These are phyloP conservation scores for Macrobrachium rosenbergii DNA, from an alignment of 1,140 invertebrate genomes.

Conservation along the genomic window DNA sequence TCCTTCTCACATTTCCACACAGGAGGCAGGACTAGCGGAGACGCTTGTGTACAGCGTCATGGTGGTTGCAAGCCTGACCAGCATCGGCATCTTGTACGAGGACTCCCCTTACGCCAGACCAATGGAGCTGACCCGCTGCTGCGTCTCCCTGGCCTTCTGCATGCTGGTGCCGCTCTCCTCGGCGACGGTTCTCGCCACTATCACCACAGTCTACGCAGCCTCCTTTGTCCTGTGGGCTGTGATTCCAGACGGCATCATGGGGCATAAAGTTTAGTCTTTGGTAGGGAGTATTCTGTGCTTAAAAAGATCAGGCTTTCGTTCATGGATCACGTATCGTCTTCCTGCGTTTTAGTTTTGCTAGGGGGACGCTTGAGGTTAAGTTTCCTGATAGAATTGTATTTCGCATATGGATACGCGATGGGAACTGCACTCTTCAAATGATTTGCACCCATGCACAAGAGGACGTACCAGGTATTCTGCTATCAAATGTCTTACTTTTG, in stretches of 20 bases:
- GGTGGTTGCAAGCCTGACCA: constrained; percentile 1
- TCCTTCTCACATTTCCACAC: not conserved
- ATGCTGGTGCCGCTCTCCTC: not conserved
- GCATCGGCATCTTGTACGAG: not conserved
- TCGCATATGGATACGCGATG: no score
- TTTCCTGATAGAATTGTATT: no score
- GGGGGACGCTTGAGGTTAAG: no score
- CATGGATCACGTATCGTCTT: no score
- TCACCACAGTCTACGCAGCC: not conserved
- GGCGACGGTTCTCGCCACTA: not conserved
- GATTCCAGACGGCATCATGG: not conserved
- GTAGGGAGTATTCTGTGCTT: no score
- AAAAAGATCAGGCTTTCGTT: no score
- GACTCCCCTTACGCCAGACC: not conserved
- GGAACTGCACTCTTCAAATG: no score
- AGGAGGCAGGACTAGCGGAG: not conserved
- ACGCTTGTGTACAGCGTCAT: constrained; percentile 4
- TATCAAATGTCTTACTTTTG: no score
- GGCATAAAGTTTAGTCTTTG: no score
- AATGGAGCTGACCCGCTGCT: not conserved
- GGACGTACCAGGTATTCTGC: no score
- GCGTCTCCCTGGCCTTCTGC: constrained; percentile 5
- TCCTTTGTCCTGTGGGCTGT: not conserved
- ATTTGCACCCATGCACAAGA: no score
- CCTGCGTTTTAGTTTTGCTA: no score